Conservation (phyloP, 2,888 invertebrate genomes). For the Octonoba sinensis region DNA sequence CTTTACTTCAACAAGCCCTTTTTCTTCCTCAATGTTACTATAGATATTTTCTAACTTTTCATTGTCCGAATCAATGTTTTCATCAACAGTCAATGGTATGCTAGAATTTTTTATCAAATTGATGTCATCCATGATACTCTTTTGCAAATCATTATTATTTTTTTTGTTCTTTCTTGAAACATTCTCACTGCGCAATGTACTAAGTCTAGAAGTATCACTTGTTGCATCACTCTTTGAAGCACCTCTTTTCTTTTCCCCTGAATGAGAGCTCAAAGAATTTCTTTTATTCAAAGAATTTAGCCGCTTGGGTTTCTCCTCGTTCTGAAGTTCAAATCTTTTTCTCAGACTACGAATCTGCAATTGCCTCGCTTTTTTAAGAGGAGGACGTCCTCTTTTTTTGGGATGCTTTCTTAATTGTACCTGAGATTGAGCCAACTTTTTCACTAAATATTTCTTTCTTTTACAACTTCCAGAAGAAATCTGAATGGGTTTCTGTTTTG, state of each 20-base stretch:
- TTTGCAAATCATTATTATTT: too few relatives aligned
- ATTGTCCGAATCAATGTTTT: too few relatives aligned
- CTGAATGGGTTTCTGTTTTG: not conserved
- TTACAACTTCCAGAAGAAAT: not conserved
- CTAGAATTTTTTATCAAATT: too few relatives aligned
- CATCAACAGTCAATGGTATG: too few relatives aligned
- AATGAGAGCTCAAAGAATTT: not conserved
- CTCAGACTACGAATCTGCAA: slow-evolving; percentile 27
- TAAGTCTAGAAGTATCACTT: too few relatives aligned
- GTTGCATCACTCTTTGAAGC: not conserved
- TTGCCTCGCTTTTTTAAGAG: slow-evolving; percentile 6
- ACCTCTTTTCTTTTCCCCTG: not conserved
- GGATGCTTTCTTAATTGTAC: not conserved
- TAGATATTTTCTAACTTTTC: too few relatives aligned
- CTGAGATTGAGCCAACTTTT: not conserved
- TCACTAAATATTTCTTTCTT: slow-evolving; percentile 1
- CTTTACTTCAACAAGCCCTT: too few relatives aligned
- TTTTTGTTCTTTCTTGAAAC: too few relatives aligned
- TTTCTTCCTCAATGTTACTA: too few relatives aligned
- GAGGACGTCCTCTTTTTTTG: not conserved
- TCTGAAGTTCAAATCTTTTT: slow-evolving; percentile 22
- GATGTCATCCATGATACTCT: too few relatives aligned
- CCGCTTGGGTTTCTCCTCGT: not conserved
- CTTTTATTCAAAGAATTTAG: not conserved
- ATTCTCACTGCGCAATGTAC: too few relatives aligned